Evolutionary conservation across 2,113 vertebrate species (phyloP).

Genomic region (Archilochus colubris): DNA sequence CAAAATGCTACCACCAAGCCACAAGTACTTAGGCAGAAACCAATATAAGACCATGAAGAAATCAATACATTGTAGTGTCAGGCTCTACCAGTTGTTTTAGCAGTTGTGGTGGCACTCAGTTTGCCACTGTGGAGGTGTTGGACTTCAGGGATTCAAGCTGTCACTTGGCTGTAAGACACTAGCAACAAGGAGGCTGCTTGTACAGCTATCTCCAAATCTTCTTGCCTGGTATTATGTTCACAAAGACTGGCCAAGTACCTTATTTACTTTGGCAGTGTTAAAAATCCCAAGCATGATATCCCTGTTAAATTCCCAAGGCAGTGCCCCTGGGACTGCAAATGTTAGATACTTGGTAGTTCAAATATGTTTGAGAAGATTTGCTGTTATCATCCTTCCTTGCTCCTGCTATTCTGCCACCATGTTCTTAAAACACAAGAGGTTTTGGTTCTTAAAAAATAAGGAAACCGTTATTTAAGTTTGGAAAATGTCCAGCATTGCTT

Average conservation of each 20-base stretch:
- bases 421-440: not conserved
- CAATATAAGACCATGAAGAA: not conserved
- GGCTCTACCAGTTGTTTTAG: not conserved
- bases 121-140: not conserved
- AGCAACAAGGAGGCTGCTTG: not conserved
- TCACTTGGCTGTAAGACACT: not conserved
- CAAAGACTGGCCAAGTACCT: not conserved
- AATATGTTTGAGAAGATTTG: constrained; percentile 51
- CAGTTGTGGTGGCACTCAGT: not conserved
- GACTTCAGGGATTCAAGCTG: not conserved
- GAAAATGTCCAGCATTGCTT: not conserved
- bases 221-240: not conserved
- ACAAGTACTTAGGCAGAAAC: not conserved
- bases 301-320: not conserved
- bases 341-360: constrained; percentile 31
- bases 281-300: not conserved
- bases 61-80: not conserved
- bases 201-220: not conserved
- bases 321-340: not conserved
- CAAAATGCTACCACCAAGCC: not conserved
- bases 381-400: constrained; percentile 22
- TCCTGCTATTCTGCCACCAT: not conserved
- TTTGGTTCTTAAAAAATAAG: not conserved
- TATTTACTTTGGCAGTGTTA: not conserved
- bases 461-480: not conserved